Evolutionary conservation across 2,888 invertebrate species (phyloP).

Genomic region (Saturnia japonica): DNA sequence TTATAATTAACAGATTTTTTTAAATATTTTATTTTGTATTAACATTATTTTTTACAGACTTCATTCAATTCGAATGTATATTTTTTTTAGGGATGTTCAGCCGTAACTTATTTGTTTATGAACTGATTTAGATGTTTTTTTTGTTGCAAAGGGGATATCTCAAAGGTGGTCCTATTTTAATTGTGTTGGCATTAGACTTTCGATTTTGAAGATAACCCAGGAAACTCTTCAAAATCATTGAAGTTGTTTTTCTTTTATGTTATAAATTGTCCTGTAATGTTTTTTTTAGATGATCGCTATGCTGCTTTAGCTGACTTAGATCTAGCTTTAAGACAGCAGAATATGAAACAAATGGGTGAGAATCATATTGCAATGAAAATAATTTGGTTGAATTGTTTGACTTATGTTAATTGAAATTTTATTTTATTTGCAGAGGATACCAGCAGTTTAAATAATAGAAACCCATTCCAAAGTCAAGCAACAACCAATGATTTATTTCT

Average conservation of each 20-base stretch:
- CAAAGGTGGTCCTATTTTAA: too few species aligned
- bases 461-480: constrained; percentile 73
- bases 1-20: not conserved
- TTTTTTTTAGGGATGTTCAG: too few species aligned
- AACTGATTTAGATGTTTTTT: too few species aligned
- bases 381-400: constrained; percentile 3
- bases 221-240: too few species aligned
- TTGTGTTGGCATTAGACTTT: too few species aligned
- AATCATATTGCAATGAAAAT: constrained; percentile 14
- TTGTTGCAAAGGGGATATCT: too few species aligned
- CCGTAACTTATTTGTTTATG: too few species aligned
- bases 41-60: not conserved
- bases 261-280: not conserved
- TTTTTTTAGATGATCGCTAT: constrained; percentile 91
- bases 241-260: too few species aligned
- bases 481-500: constrained; percentile 68
- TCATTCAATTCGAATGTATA: not conserved
- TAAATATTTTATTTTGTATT: not conserved
- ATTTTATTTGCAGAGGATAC: constrained; percentile 63
- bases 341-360: constrained; percentile 74
- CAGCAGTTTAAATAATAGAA: constrained; percentile 61
- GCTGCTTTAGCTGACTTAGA: constrained; percentile 97
- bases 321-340: constrained; percentile 84
- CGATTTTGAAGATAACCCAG: too few species aligned
- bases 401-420: not conserved